These are phyloP conservation scores for Prunella himalayana DNA, from an alignment of 2,113 vertebrate species.

Conservation along the genomic window DNA sequence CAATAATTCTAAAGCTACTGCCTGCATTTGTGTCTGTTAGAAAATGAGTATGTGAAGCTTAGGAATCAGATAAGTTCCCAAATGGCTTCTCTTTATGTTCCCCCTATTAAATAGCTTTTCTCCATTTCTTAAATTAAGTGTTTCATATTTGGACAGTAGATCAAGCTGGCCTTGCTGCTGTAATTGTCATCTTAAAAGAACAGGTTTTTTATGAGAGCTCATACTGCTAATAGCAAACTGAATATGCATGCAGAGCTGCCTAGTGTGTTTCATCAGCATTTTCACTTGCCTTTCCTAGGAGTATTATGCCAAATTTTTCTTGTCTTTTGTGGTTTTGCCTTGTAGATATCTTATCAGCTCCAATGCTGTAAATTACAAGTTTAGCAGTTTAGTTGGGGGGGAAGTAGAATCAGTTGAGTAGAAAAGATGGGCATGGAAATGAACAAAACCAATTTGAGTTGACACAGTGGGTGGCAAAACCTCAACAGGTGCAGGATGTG, in stretches of 20 bases:
- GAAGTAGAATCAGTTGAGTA: not conserved
- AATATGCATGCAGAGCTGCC: not conserved
- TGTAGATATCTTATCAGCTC: not conserved
- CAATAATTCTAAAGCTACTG: not conserved
- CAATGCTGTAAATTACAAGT: not conserved
- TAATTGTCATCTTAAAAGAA: not conserved
- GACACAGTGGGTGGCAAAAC: conserved; percentile 38
- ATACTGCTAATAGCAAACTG: not conserved
- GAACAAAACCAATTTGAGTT: not conserved
- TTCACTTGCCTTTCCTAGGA: not conserved
- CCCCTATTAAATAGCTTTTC: not conserved
- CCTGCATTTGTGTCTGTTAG: not conserved
- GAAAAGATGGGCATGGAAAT: not conserved
- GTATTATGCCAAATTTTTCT: not conserved
- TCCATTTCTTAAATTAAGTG: conserved; percentile 8
- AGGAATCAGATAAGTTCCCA: not conserved
- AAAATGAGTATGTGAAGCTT: not conserved
- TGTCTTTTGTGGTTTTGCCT: not conserved
- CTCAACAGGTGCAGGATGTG: conserved; percentile 21
- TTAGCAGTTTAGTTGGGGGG: not conserved
- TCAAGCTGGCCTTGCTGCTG: not conserved
- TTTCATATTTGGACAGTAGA: conserved; percentile 17
- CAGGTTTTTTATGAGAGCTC: not conserved
- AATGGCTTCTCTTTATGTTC: not conserved
- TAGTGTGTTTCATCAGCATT: not conserved